Evolutionary conservation across 2,888 invertebrate species (phyloP), one percentile per base, ranked within the genome.

Genomic region (Volucella inanis): DNA sequence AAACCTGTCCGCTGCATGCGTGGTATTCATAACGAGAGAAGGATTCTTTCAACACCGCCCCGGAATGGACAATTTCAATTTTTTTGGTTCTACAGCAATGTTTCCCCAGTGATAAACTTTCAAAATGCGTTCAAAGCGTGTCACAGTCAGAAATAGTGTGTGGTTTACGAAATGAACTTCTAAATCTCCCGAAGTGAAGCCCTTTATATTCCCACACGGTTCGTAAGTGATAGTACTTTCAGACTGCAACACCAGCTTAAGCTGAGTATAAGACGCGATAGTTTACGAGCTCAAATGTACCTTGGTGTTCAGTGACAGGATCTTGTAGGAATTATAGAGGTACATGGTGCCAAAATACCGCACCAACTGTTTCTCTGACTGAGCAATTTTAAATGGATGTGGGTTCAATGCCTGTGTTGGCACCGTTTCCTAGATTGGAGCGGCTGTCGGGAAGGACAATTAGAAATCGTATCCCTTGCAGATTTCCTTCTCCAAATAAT

Each of bases 21-120:
- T 98, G 98, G 88, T 98, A 95, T 92, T 99, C 99, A n/a, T n/a
- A n/a, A n/a, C n/a, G n/a, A n/a, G n/a, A n/a, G n/a, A n/a, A n/a
- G n/a, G n/a, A n/a, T n/a, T n/a, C n/a, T n/a, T n/a, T n/a, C n/a
- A n/a, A n/a, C n/a, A n/a, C n/a, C n/a, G n/a, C n/a, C n/a, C n/a
- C 99, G 57, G 96, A 96, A 90, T 99, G 99, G 18, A 95, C 93
- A 87, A 99, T 93, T 90, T 98, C 97, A 88, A 99, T 94, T 8
- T 96, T 95, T 91, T 99, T 99, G 91, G 99, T 98, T 0, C n/a
- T n/a, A 99, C 94, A 22, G 99, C 99, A 89, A 99, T 97, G 90
- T 99, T 99, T 9, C 99, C 99, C 99, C 99, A 99, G 91, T 99
- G 99, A 0, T 99, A 99, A 2, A 99, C 95, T 93, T 99, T 99